Evolutionary conservation across 2,113 vertebrate genomes (phyloP), one percentile per base, ranked within the genome.

Genomic region (Illadopsis cleaveri): DNA sequence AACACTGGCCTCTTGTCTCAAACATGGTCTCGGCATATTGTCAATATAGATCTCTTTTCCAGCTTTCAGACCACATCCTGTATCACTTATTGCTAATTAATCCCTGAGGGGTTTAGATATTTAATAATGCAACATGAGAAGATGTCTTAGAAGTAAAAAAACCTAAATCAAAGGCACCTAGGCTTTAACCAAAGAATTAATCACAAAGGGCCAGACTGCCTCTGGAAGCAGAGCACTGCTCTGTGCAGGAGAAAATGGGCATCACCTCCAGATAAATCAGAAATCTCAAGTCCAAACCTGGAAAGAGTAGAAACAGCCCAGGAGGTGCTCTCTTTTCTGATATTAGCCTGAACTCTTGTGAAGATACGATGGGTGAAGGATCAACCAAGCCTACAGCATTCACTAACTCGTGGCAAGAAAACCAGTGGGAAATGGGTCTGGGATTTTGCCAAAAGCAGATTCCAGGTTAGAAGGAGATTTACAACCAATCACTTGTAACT

Each of bases 41-140:
- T 75, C 71, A 89, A 13, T 72, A 85, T 38, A 88, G 57, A 81
- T 78, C 28, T 78, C 72, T 73, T 66, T 78, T 73, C 15, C 64
- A 92, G 60, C 44, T 78, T 76, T 86, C 65, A 50, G 56, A 47
- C 80, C 86, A 58, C 61, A 90, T 86, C 71, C 78, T 94, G 58
- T 50, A 88, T 62, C 51, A 48, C 27, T 88, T 90, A 92, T 25
- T 91, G 50, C 79, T 97, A 95, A 95, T 82, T 75, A 97, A 96
- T 75, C 87, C 85, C 82, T 60, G 45, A 77, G 56, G 40, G 47
- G 22, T 14, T 93, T 83, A 86, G 62, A 62, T 80, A 88, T 88
- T 94, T 83, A 86, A 92, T 86, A 94, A 11, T 83, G 22, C 47
- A 97, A 70, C n/a, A 70, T 40, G 15, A 93, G n/a, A 91, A 42